Evolutionary conservation across 2,888 invertebrate species (phyloP), one percentile per base, ranked within the genome.

Genomic region (Torymus texanus): DNA sequence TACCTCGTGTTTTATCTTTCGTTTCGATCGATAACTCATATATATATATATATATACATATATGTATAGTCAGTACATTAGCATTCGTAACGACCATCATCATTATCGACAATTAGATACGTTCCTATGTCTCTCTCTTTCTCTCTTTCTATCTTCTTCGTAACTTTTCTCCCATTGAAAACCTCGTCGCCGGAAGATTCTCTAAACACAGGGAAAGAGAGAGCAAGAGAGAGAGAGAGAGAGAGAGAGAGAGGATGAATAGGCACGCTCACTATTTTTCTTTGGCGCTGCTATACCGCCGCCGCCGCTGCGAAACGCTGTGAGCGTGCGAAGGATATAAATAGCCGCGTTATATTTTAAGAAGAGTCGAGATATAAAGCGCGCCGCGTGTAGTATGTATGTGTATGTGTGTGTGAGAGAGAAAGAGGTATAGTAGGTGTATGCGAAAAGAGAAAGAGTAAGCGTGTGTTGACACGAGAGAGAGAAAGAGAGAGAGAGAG

Each of bases 311-410:
- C 83, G 81, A 81, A 85, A 84, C 83, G 83, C 82, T 83, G 81
- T 78, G 68, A 16, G 51, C 58, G 56, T 24, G 59, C 79, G 68
- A 82, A 53, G 67, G 83, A 82, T 88, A 88, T 86, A 88, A 88
- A 89, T 88, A 89, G 87, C 85, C 59, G 71, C 66, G 80, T 81
- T 82, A 83, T 88, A 88, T 89, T 89, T 89, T 88, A 88, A 88
- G 83, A 84, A 86, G 85, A 83, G 79, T 78, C 78, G 81, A 82
- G 82, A 83, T 81, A 83, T 83, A 83, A 74, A 74, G 74, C 74
- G 61, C 18, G 41, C n/a, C 55, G 18, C 55, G 18, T 16, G 70
- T 68, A 53, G 18, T 16, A 5, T 14, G 41, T 29, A 10, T n/a
- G 11, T n/a, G 62, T 14, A 3, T n/a, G 62, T 24, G 29, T 18